phyloP scores from a whole-genome alignment of 2,797 vertebrate species.

The Telmatherina bonti region DNA sequence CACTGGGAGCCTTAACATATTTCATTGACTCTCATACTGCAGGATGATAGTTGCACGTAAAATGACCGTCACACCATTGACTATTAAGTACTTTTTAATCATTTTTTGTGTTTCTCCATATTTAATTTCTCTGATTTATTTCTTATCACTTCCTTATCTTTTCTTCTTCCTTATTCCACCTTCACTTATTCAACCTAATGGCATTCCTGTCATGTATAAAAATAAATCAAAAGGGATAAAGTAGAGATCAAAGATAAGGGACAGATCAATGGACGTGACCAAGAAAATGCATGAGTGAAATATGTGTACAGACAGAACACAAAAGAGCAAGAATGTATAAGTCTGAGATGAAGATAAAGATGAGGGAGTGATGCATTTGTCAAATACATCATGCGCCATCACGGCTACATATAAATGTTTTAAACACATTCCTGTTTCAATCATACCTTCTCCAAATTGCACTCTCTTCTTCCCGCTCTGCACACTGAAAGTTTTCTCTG shows the following conservation, averaged over 20 bases:
- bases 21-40: conserved; percentile 49
- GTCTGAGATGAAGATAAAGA: conserved; percentile 21
- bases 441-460: conserved; percentile 26
- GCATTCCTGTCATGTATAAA: conserved; percentile 3
- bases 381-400: conserved; percentile 31
- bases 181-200: conserved; percentile 20
- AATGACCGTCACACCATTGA: conserved; percentile 39
- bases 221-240: conserved; percentile 7
- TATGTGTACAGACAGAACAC: background rate
- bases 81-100: conserved; percentile 20
- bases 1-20: conserved; percentile 63
- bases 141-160: background rate
- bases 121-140: conserved; percentile 16
- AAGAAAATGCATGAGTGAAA: conserved; percentile 9
- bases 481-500: conserved; percentile 39
- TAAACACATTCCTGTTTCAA: conserved; percentile 31
- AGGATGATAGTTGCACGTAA: conserved; percentile 52
- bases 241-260: conserved; percentile 11
- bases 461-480: conserved; percentile 17
- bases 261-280: conserved; percentile 16
- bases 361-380: conserved; percentile 24
- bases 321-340: background rate
- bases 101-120: conserved; percentile 6
- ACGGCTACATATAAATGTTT: conserved; percentile 65
- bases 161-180: conserved; percentile 60